Conservation (phyloP, 2,888 invertebrate species). For the Prosapia bicincta region DNA sequence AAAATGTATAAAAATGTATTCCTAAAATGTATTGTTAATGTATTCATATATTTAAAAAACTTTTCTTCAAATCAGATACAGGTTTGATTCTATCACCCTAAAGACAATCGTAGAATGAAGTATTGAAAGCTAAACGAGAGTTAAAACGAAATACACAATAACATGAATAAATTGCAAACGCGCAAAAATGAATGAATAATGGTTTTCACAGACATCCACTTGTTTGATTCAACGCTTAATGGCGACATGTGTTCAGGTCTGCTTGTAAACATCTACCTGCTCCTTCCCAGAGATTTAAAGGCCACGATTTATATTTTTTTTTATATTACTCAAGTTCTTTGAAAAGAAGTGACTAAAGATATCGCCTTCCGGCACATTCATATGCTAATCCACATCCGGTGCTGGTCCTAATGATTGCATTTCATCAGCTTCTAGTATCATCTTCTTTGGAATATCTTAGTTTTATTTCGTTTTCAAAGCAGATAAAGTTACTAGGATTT, state of each 20-base stretch:
- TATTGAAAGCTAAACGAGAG: no score
- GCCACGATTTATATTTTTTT: neutral
- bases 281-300: neutral
- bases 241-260: neutral
- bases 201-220: neutral
- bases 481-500: neutral
- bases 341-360: constrained; percentile 25
- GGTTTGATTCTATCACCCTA: no score
- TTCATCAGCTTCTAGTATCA: neutral
- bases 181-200: neutral
- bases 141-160: neutral
- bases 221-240: neutral
- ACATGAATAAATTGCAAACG: neutral
- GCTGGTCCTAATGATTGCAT: neutral
- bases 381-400: constrained; percentile 25
- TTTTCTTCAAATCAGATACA: no score
- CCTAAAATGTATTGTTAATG: no score
- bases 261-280: neutral
- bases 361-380: constrained; percentile 27
- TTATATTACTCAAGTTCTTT: constrained; percentile 11
- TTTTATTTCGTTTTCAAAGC: neutral
- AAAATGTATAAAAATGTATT: no score
- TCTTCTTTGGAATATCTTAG: neutral
- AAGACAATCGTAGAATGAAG: no score
- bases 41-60: no score